Conservation (phyloP, 2,113 vertebrate species). For the Jaculus jaculus region DNA sequence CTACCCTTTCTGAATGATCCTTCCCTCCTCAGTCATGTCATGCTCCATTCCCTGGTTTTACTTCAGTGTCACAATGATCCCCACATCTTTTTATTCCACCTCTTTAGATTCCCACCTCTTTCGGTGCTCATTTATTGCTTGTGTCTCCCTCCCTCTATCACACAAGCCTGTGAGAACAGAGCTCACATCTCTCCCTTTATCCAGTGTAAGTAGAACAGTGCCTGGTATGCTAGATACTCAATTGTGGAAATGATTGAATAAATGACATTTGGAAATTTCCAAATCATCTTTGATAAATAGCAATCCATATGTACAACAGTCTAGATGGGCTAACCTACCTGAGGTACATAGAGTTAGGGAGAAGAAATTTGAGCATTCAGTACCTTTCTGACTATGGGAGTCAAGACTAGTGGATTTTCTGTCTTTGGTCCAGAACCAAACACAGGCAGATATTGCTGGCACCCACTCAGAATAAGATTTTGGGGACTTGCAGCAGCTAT, state of each 20-base stretch:
- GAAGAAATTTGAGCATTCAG: neutral
- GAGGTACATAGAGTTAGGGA: neutral
- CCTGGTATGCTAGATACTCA: neutral
- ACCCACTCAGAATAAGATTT: neutral
- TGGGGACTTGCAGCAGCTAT: constrained; percentile 6
- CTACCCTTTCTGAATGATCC: neutral
- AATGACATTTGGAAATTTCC: neutral
- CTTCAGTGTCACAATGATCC: neutral
- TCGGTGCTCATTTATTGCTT: neutral
- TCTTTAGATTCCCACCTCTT: neutral
- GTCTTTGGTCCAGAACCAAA: constrained; percentile 32
- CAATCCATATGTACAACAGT: neutral
- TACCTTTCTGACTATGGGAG: neutral
- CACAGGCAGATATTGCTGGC: neutral
- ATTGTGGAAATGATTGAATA: neutral
- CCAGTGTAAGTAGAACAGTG: neutral
- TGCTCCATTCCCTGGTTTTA: neutral
- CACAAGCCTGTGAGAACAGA: neutral
- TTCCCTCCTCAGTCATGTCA: neutral
- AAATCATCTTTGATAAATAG: neutral
- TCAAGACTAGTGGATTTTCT: neutral
- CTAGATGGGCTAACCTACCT: neutral
- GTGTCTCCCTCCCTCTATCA: neutral
- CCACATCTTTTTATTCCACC: too few species aligned
- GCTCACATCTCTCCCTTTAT: neutral